These are phyloP conservation scores for Dallia pectoralis DNA, from an alignment of 2,797 vertebrate species.

Conservation along the genomic window DNA sequence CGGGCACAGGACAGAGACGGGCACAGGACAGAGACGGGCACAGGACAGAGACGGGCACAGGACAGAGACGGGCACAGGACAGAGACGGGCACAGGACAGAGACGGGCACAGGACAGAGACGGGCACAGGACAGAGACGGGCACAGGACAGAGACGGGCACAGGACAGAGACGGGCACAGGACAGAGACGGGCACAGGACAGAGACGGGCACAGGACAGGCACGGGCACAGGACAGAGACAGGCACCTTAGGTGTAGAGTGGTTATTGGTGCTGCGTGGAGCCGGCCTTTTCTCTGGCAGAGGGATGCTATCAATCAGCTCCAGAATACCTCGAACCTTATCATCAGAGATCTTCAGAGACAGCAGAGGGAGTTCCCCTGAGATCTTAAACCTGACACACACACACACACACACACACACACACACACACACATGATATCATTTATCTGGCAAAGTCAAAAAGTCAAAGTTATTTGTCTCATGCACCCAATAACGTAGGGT, in stretches of 20 bases:
- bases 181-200: conserved; percentile 63
- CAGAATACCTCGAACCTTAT: conserved; percentile 86
- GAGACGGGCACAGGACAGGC: conserved; percentile 59
- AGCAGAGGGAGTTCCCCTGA: conserved; percentile 88
- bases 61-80: conserved; percentile 64
- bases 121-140: conserved; percentile 61
- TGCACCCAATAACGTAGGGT: too few species aligned
- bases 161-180: conserved; percentile 64
- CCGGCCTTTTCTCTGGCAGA: conserved; percentile 77
- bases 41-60: conserved; percentile 72
- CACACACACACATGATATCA: too few species aligned
- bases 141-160: conserved; percentile 74
- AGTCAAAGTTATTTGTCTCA: too few species aligned
- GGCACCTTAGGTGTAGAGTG: conserved; percentile 74
- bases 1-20: conserved; percentile 59
- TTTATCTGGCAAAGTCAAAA: too few species aligned
- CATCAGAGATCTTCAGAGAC: conserved; percentile 89
- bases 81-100: conserved; percentile 59
- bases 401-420: conserved; percentile 6
- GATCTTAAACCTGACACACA: conserved; percentile 84
- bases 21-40: conserved; percentile 69
- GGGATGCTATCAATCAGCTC: conserved; percentile 92
- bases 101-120: conserved; percentile 59
- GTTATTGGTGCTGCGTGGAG: conserved; percentile 49
- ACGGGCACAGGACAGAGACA: not conserved